These are phyloP conservation scores for Luperina nickerlii DNA, from an alignment of 2,888 invertebrate species.

Conservation along the genomic window DNA sequence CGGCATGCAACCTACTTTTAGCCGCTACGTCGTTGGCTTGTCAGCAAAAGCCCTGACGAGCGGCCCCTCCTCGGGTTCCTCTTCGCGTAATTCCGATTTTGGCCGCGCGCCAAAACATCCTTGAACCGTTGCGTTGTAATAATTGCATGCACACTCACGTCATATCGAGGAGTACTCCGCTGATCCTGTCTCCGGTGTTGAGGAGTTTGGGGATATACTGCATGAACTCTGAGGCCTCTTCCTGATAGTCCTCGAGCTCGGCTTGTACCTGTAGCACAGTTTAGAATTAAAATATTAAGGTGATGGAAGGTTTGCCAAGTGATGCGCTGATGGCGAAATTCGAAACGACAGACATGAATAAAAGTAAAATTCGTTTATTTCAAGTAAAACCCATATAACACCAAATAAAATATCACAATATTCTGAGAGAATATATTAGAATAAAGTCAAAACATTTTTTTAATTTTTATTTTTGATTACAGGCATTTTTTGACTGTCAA, in stretches of 20 bases:
- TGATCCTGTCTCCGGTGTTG: slow-evolving; percentile 76
- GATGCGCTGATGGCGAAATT: not conserved
- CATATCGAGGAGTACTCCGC: slow-evolving; percentile 79
- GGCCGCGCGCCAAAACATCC: not conserved
- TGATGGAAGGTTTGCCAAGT: not conserved
- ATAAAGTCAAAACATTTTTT: too few relatives aligned
- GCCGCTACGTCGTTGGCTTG: too few relatives aligned
- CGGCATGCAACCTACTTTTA: too few relatives aligned
- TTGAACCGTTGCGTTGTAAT: not conserved
- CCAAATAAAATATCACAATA: not conserved
- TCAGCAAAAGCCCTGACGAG: too few relatives aligned
- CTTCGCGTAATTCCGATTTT: not conserved
- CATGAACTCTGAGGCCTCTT: slow-evolving; percentile 75
- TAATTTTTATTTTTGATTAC: too few relatives aligned
- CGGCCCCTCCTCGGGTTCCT: too few relatives aligned
- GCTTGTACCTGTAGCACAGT: slow-evolving; percentile 72
- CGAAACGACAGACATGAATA: not conserved
- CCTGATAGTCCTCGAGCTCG: slow-evolving; percentile 71
- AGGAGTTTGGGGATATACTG: slow-evolving; percentile 75
- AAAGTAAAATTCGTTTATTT: not conserved
- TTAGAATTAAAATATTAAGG: not conserved
- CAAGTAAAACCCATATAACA: not conserved
- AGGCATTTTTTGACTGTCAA: too few relatives aligned
- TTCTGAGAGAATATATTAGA: not conserved
- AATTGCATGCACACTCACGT: slow-evolving; percentile 69